A percentile compares a stretch with the other conserved stretches of the same genome.
Conservation (phyloP, 2,888 invertebrate species). For the Rhingia rostrata region DNA sequence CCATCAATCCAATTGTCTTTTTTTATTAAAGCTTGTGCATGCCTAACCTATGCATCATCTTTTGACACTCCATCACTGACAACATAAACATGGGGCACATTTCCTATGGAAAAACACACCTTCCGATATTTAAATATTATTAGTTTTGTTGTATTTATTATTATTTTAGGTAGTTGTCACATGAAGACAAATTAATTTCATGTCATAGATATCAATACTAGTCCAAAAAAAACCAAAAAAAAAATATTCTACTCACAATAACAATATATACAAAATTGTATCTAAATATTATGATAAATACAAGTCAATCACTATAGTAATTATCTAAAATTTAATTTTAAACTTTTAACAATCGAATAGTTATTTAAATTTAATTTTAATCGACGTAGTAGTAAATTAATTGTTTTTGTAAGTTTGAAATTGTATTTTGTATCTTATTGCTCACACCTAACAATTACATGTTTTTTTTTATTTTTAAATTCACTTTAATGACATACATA, state of each 20-base stretch:
- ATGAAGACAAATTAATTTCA: conserved; percentile 12
- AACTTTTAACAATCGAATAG: conserved; percentile 41
- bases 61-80: no score
- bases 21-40: no score
- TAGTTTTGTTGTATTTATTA: background rate
- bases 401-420: background rate
- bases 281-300: conserved; percentile 8
- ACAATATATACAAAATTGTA: conserved; percentile 27
- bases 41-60: no score
- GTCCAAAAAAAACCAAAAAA: background rate
- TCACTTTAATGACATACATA: conserved; percentile 32
- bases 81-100: no score
- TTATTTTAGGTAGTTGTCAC: conserved; percentile 46
- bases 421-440: background rate
- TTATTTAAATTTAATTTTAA: conserved; percentile 5
- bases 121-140: no score
- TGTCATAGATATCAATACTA: conserved; percentile 21
- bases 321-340: conserved; percentile 12
- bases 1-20: no score
- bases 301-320: background rate
- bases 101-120: no score
- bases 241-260: conserved; percentile 8
- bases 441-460: conserved; percentile 13
- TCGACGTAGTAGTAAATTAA: conserved; percentile 4
- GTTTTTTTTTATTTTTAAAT: conserved; percentile 7